These are phyloP conservation scores for Dichetophora obliterata DNA, from an alignment of 2,888 invertebrate species.

Conservation along the genomic window DNA sequence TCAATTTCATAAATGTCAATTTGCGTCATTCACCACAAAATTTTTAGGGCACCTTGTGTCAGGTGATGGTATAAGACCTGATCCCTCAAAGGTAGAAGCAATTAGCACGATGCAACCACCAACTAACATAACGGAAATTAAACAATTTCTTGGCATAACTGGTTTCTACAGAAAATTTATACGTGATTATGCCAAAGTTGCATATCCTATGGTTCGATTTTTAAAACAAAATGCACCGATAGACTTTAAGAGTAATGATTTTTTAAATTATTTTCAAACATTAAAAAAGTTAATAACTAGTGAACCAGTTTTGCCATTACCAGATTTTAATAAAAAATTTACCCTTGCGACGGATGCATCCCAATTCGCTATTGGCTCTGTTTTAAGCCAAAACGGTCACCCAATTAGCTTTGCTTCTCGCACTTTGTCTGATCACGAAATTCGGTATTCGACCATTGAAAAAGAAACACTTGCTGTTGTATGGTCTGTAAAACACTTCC, in stretches of 20 bases:
- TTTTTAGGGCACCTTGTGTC: conserved; percentile 41
- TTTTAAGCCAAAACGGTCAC: neutral
- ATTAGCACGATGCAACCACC: neutral
- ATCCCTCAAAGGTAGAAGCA: neutral
- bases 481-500: too few relatives aligned
- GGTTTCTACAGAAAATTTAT: neutral
- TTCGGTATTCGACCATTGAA: too few relatives aligned
- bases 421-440: too few relatives aligned
- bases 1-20: conserved; percentile 43
- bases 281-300: conserved; percentile 22
- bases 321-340: neutral
- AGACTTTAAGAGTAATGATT: neutral
- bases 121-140: neutral
- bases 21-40: conserved; percentile 38
- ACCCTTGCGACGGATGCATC: neutral
- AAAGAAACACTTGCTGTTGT: too few relatives aligned
- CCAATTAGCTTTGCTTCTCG: too few relatives aligned
- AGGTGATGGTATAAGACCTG: neutral
- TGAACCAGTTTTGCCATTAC: neutral
- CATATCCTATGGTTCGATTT: neutral
- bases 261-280: conserved; percentile 8
- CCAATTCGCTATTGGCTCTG: neutral
- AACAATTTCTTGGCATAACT: neutral
- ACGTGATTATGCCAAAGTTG: neutral
- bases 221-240: neutral